These are phyloP conservation scores for Lissonota sp. DNA, from an alignment of 2,888 invertebrate genomes.

Conservation along the genomic window DNA sequence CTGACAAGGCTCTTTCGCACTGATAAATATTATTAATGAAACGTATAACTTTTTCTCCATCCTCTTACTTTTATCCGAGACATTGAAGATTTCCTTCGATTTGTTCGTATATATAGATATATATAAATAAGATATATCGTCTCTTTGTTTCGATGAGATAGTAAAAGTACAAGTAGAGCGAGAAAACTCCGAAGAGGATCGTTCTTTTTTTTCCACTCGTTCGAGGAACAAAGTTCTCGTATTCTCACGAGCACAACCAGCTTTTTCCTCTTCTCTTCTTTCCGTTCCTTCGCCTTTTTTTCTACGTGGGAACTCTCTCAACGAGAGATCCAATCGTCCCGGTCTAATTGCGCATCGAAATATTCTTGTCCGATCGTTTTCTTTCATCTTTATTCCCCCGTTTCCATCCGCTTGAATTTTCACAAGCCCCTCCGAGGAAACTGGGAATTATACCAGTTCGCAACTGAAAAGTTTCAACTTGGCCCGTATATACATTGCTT, in stretches of 20 bases:
- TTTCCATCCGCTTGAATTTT: constrained; percentile 26
- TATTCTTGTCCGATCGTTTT: constrained; percentile 27
- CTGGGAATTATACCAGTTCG: not conserved
- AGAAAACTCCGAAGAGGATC: constrained; percentile 3
- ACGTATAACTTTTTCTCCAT: constrained; percentile 20
- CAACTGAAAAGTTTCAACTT: constrained; percentile 14
- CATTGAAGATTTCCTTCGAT: not conserved
- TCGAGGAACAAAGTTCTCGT: constrained; percentile 28
- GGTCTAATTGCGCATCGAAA: constrained; percentile 50
- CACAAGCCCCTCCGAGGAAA: not conserved
- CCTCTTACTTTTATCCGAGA: not conserved
- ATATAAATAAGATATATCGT: constrained; percentile 26
- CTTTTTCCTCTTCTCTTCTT: constrained; percentile 5
- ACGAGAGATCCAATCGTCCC: constrained; percentile 21
- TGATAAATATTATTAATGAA: constrained; percentile 56
- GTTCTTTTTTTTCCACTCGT: constrained; percentile 4
- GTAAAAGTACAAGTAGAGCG: constrained; percentile 14
- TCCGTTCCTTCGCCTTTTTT: not conserved
- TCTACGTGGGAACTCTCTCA: constrained; percentile 13
- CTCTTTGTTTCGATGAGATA: constrained; percentile 21
- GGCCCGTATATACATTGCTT: not conserved
- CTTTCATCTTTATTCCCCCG: constrained; percentile 2
- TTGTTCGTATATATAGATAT: not conserved
- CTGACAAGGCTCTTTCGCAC: constrained; percentile 6
- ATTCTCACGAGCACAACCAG: constrained; percentile 14